A percentile compares a stretch with the other conserved stretches of the same genome.
These are phyloP conservation scores for Polypterus senegalus DNA, from an alignment of 2,113 vertebrate species.

Conservation along the genomic window DNA sequence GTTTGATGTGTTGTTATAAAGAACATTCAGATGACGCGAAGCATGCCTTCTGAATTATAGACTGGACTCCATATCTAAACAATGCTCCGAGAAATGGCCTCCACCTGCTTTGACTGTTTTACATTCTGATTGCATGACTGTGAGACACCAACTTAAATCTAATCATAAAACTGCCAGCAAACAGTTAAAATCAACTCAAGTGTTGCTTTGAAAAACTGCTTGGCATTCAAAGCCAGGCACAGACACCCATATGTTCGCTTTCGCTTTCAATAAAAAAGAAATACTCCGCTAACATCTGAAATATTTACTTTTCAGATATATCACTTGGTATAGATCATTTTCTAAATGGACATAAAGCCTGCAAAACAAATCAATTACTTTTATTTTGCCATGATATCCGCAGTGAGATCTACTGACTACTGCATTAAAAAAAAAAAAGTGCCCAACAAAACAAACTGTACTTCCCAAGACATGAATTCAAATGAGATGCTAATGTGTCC, in stretches of 20 bases:
- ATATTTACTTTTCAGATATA: constrained; percentile 8
- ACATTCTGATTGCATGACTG: too few species aligned
- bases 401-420: constrained; percentile 12
- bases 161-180: too few species aligned
- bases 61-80: too few species aligned
- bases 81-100: too few species aligned
- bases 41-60: too few species aligned
- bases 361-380: constrained; percentile 24
- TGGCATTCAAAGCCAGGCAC: background rate
- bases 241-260: background rate
- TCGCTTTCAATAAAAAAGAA: constrained; percentile 7
- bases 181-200: too few species aligned
- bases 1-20: too few species aligned
- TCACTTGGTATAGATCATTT: constrained; percentile 9
- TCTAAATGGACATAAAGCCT: constrained; percentile 16
- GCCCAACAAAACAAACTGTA: constrained; percentile 1
- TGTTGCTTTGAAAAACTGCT: too few species aligned
- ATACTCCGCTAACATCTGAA: background rate
- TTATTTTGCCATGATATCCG: constrained; percentile 5
- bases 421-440: constrained; percentile 12
- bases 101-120: too few species aligned
- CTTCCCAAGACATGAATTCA: constrained; percentile 13
- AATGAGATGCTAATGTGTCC: constrained; percentile 42
- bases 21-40: too few species aligned
- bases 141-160: too few species aligned